Evolutionary conservation across 2,113 vertebrate genomes (phyloP).

Genomic region (Leptobrachium ailaonicum): DNA sequence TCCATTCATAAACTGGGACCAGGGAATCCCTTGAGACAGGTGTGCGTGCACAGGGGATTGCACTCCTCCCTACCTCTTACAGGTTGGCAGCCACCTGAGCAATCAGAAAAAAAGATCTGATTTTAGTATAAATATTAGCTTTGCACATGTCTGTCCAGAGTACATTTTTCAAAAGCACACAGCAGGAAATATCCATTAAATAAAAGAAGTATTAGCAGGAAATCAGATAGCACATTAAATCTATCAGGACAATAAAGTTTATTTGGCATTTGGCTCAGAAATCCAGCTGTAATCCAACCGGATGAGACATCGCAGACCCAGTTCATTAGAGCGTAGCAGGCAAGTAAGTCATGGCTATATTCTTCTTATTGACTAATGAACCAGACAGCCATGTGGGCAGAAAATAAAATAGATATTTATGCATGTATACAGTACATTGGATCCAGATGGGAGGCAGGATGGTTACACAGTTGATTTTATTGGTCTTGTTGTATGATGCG

Average conservation of each 20-base stretch:
- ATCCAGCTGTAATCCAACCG: conserved; percentile 24
- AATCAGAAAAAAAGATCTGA: too few species aligned
- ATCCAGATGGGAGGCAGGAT: too few species aligned
- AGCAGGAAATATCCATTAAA: conserved; percentile 37
- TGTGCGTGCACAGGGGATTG: too few species aligned
- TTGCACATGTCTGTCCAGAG: conserved; percentile 6
- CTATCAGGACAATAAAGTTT: conserved; percentile 1
- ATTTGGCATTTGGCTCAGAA: conserved; percentile 8
- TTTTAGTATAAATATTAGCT: conserved; percentile 42
- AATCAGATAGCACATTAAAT: conserved; percentile 12
- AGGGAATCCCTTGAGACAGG: too few species aligned
- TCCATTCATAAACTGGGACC: too few species aligned
- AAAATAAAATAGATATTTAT: too few species aligned
- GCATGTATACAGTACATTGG: too few species aligned
- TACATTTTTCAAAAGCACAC: conserved; percentile 28
- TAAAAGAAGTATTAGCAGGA: conserved; percentile 19
- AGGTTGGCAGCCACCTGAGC: too few species aligned
- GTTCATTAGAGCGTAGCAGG: conserved; percentile 23
- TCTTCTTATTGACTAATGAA: conserved; percentile 24
- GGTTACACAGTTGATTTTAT: too few species aligned
- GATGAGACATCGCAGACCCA: conserved; percentile 8
- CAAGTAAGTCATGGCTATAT: conserved; percentile 14
- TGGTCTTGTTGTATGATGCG: too few species aligned
- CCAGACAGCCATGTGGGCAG: not conserved
- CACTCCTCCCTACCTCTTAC: too few species aligned